A percentile compares a stretch with the other conserved stretches of the same genome.
phyloP scores from a whole-genome alignment of 2,888 invertebrate genomes.

The Pammene fasciana region DNA sequence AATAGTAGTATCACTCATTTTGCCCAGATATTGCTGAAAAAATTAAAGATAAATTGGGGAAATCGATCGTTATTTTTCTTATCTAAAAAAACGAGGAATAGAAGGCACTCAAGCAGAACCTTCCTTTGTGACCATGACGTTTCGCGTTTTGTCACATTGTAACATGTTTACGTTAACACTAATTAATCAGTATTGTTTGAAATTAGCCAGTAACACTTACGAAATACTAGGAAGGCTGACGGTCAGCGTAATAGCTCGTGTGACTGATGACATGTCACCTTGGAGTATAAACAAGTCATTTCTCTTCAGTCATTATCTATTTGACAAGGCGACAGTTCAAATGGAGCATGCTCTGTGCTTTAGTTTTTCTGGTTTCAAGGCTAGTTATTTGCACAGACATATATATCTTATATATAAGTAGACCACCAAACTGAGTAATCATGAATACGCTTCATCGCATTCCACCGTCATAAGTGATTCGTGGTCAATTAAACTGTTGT shows the following conservation, averaged over 20 bases:
- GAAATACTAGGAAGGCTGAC: slow-evolving; percentile 63
- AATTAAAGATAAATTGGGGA: no score
- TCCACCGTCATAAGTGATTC: no score
- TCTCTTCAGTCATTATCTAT: slow-evolving; percentile 41
- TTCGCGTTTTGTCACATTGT: slow-evolving; percentile 22
- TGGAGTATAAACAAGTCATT: slow-evolving; percentile 51
- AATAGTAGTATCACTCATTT: no score
- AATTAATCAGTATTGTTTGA: slow-evolving; percentile 27
- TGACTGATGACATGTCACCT: slow-evolving; percentile 60
- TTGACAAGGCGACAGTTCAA: slow-evolving; percentile 43
- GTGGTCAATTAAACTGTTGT: no score
- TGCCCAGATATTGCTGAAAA: no score
- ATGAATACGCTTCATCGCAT: no score
- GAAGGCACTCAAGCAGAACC: not conserved
- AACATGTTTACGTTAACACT: slow-evolving; percentile 20
- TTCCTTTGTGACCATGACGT: slow-evolving; percentile 1
- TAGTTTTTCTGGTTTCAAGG: slow-evolving; percentile 42
- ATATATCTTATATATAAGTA: not conserved
- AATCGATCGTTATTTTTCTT: no score
- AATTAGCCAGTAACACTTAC: slow-evolving; percentile 44
- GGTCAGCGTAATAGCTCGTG: slow-evolving; percentile 58
- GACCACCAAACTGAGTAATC: not conserved
- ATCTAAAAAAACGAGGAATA: no score
- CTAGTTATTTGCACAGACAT: slow-evolving; percentile 54
- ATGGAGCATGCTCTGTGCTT: slow-evolving; percentile 32